phyloP scores from a whole-genome alignment of 2,888 invertebrate genomes.

The Alviniconcha strummeri region DNA sequence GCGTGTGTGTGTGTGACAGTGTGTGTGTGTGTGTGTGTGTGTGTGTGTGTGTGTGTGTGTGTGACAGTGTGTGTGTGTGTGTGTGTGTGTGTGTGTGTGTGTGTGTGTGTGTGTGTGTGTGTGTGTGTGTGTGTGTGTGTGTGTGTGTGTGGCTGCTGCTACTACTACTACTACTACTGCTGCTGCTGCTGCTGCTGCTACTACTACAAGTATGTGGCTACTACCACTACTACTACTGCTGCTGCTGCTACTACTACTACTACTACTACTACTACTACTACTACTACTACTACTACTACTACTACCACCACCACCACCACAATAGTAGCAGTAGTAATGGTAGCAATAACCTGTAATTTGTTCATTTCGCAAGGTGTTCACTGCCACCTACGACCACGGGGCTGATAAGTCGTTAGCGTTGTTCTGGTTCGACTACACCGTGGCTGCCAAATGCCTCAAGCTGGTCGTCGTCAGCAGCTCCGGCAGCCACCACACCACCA shows the following conservation, averaged over 20 bases:
- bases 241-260: no score
- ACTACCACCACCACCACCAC: no score
- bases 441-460: slow-evolving; percentile 10
- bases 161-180: no score
- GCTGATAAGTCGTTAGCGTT: not conserved
- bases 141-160: no score
- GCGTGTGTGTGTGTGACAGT: not conserved
- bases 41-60: not conserved
- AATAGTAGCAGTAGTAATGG: no score
- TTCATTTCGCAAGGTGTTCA: slow-evolving; percentile 2
- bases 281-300: no score
- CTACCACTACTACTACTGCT: no score
- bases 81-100: not conserved
- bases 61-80: not conserved
- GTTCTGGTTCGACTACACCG: not conserved
- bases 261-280: no score
- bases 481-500: not conserved
- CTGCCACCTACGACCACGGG: not conserved
- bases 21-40: not conserved
- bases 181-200: no score
- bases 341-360: no score
- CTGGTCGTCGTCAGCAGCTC: not conserved
- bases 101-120: not conserved
- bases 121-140: no score
- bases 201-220: no score